phyloP scores from a whole-genome alignment of 2,797 vertebrate species.

The Rallus crepitans region DNA sequence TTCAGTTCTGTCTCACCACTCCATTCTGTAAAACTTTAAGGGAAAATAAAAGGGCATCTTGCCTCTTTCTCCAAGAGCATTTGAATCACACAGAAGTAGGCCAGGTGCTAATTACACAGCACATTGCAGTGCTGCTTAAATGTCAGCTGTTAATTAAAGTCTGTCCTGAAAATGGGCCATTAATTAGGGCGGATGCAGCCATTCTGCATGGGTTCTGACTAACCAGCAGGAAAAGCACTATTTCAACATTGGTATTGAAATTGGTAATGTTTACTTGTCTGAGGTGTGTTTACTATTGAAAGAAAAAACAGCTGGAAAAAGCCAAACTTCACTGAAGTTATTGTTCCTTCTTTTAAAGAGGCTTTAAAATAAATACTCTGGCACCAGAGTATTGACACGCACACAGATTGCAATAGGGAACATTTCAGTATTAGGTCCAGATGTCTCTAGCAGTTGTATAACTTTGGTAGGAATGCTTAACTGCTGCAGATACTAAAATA shows the following conservation, averaged over 20 bases:
- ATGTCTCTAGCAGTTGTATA: slow-evolving; percentile 43
- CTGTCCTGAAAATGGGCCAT: slow-evolving; percentile 19
- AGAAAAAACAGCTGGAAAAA: background rate
- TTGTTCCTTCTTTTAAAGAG: slow-evolving; percentile 16
- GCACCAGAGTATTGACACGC: background rate
- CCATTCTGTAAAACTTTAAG: background rate
- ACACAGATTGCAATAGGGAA: background rate
- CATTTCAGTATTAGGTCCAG: slow-evolving; percentile 26
- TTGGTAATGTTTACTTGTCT: background rate
- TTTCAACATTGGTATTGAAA: background rate
- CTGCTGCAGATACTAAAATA: background rate
- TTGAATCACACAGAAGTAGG: slow-evolving; percentile 42
- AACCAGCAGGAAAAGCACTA: background rate
- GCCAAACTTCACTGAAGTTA: background rate
- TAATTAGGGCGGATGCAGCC: slow-evolving; percentile 49
- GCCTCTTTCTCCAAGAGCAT: slow-evolving; percentile 2
- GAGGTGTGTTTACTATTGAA: background rate
- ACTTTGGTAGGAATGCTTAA: slow-evolving; percentile 3
- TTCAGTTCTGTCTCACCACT: background rate
- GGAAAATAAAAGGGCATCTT: accelerated
- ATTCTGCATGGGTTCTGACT: background rate
- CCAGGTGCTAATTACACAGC: slow-evolving; percentile 49
- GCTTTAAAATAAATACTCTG: slow-evolving; percentile 9
- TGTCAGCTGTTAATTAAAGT: slow-evolving; percentile 68
- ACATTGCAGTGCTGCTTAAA: background rate